Conservation (phyloP, 64 coral and sea anemone species). For the Montipora cactus region DNA sequence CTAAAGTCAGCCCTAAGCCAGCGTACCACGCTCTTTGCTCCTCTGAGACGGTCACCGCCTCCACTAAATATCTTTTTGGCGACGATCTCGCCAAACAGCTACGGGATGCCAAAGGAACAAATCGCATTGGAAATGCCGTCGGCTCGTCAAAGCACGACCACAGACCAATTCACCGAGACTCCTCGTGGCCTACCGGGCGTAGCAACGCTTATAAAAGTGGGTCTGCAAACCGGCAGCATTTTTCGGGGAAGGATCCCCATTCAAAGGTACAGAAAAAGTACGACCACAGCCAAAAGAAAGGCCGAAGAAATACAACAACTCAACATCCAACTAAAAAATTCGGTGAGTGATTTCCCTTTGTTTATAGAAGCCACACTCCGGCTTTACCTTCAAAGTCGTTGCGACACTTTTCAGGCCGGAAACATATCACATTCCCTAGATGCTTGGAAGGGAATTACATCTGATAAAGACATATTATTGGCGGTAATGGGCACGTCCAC, state of each 20-base stretch:
- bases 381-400: neutral
- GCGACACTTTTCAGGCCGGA: neutral
- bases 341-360: neutral
- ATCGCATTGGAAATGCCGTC: slow-evolving; percentile 2
- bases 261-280: neutral
- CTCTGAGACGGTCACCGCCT: no score
- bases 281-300: neutral
- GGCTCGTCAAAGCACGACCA: neutral
- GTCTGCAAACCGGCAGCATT: neutral
- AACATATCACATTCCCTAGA: neutral
- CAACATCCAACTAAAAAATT: neutral
- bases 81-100: no score
- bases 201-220: neutral
- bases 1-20: neutral
- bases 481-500: neutral
- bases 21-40: no score
- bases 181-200: neutral
- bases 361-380: neutral
- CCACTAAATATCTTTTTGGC: no score
- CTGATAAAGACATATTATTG: neutral
- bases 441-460: neutral
- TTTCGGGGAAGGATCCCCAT: neutral
- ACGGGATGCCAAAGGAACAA: neutral
- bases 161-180: neutral
- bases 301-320: slow-evolving; percentile 12